Percentiles rank a stretch among this genome's conserved stretches.
These are phyloP conservation scores for Paedocypris sp. DNA, from an alignment of 2,113 vertebrate genomes.

Conservation along the genomic window DNA sequence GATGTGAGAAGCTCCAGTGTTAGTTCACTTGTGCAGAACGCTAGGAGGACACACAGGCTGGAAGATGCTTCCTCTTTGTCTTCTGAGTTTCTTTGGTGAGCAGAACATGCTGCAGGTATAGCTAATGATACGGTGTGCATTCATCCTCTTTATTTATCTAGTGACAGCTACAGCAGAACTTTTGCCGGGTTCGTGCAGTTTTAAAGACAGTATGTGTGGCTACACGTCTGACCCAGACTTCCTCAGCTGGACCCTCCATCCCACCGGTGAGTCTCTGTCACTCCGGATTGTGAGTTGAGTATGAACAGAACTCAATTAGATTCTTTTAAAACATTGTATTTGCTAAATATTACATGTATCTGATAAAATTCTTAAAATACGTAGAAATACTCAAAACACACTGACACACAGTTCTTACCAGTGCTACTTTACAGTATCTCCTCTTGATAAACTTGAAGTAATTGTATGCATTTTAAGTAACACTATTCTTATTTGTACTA, in stretches of 20 bases:
- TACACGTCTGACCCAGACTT: slow-evolving; percentile 66
- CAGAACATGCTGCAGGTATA: slow-evolving; percentile 30
- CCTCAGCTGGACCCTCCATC: slow-evolving; percentile 70
- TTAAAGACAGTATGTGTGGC: slow-evolving; percentile 71
- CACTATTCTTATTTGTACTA: too few species aligned
- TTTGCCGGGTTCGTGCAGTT: slow-evolving; percentile 75
- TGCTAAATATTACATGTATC: too few species aligned
- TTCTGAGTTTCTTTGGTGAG: slow-evolving; percentile 54
- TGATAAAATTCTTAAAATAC: too few species aligned
- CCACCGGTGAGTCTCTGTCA: slow-evolving; percentile 63
- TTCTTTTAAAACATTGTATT: too few species aligned
- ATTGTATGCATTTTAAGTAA: too few species aligned
- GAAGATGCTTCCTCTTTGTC: slow-evolving; percentile 42
- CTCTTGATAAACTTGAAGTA: too few species aligned
- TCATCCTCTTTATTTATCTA: slow-evolving; percentile 39
- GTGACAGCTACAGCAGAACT: slow-evolving; percentile 47
- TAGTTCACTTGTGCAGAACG: neutral
- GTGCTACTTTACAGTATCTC: too few species aligned
- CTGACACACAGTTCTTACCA: too few species aligned
- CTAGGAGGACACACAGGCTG: neutral
- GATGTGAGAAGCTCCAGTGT: slow-evolving; percentile 28
- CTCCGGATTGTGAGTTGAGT: neutral
- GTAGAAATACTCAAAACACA: too few species aligned
- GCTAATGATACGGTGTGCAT: too few species aligned
- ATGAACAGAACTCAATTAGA: too few species aligned